A percentile compares a stretch with the other conserved stretches of the same genome.
Conservation (phyloP, 2,888 invertebrate genomes). For the Creontiades dilutus region DNA sequence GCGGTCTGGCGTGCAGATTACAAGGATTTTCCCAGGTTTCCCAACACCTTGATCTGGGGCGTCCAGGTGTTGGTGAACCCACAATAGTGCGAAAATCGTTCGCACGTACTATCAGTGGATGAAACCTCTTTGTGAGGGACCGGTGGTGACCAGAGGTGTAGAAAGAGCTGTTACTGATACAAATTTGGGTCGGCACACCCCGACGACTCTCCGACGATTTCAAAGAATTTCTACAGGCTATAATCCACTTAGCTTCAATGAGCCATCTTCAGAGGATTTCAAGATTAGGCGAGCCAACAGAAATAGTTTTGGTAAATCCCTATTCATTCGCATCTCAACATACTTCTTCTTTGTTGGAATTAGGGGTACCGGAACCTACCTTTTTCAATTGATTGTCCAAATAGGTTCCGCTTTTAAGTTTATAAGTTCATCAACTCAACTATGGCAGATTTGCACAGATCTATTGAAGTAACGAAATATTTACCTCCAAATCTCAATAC, state of each 20-base stretch:
- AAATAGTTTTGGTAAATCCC: too few species aligned
- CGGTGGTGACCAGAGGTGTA: neutral
- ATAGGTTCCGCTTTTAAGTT: too few species aligned
- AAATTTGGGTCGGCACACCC: neutral
- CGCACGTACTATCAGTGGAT: neutral
- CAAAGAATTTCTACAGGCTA: neutral
- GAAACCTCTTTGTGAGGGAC: slow-evolving; percentile 12
- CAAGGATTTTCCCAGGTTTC: slow-evolving; percentile 51
- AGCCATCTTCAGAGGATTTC: neutral
- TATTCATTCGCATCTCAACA: too few species aligned
- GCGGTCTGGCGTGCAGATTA: neutral
- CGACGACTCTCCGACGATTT: neutral
- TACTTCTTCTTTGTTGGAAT: too few species aligned
- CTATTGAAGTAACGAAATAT: too few species aligned
- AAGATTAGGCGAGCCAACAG: neutral
- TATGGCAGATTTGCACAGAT: too few species aligned
- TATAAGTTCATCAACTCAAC: too few species aligned
- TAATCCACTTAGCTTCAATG: slow-evolving; percentile 17
- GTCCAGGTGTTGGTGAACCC: slow-evolving; percentile 5
- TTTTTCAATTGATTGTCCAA: too few species aligned
- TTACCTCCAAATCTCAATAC: too few species aligned
- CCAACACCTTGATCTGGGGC: slow-evolving; percentile 18
- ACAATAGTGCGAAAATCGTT: slow-evolving; percentile 40
- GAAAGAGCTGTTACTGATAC: slow-evolving; percentile 34
- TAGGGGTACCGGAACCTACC: too few species aligned